Evolutionary conservation across 1,140 invertebrate genomes (phyloP).

Genomic region (Drosophila neocordata): DNA sequence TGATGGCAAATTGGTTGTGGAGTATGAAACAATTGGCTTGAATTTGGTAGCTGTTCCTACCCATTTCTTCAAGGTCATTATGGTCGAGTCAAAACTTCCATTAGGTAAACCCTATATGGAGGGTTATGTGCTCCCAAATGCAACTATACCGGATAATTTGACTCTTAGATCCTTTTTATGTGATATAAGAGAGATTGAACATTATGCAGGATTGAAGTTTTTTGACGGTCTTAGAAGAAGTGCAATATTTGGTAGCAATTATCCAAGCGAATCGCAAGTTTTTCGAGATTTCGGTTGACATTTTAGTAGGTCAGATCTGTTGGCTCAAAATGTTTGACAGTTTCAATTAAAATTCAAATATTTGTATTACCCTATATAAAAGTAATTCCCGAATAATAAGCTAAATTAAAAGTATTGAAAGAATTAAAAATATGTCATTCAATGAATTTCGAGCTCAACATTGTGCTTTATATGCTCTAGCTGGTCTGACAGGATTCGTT

Average conservation of each 20-base stretch:
- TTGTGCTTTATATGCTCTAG: slow-evolving; percentile 44
- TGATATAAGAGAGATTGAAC: slow-evolving; percentile 94
- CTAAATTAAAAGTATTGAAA: slow-evolving; percentile 32
- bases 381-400: not conserved
- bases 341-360: not conserved
- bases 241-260: slow-evolving; percentile 81
- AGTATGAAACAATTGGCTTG: slow-evolving; percentile 96
- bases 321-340: not conserved
- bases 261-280: slow-evolving; percentile 55
- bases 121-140: slow-evolving; percentile 96
- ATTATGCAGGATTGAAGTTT: slow-evolving; percentile 94
- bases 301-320: not conserved
- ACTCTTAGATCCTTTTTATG: slow-evolving; percentile 91
- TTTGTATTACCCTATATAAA: not conserved
- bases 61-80: slow-evolving; percentile 98
- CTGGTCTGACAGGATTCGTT: slow-evolving; percentile 53
- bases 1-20: slow-evolving; percentile 95
- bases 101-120: slow-evolving; percentile 93
- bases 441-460: slow-evolving; percentile 42
- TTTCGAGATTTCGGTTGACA: slow-evolving; percentile 51
- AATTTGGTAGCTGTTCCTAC: slow-evolving; percentile 98
- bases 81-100: slow-evolving; percentile 86
- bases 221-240: slow-evolving; percentile 88
- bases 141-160: slow-evolving; percentile 88
- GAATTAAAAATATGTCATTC: slow-evolving; percentile 31